These are phyloP conservation scores for Saturnia japonica DNA, from an alignment of 2,888 invertebrate genomes.

Conservation along the genomic window DNA sequence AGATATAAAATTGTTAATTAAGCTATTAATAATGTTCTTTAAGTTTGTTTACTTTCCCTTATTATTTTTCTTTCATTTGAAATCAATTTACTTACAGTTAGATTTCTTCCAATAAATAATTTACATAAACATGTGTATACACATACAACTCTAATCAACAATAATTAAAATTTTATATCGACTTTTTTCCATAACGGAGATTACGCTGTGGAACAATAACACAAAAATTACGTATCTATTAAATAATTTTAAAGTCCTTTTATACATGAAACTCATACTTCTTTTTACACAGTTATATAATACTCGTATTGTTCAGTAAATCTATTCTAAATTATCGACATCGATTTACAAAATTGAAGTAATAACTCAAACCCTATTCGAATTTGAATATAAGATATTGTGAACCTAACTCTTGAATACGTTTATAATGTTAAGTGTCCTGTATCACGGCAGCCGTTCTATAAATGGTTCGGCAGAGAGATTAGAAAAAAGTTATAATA, in stretches of 20 bases:
- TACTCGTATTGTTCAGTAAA: neutral
- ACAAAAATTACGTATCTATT: neutral
- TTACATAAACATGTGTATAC: neutral
- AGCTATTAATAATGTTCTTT: too few species aligned
- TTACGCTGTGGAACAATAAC: neutral
- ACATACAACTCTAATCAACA: too few species aligned
- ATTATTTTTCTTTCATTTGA: too few species aligned
- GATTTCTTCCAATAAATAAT: neutral
- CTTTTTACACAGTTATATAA: too few species aligned
- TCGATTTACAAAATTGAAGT: neutral
- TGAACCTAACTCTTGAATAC: conserved; percentile 13
- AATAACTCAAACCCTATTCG: conserved; percentile 2
- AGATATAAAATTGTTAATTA: too few species aligned
- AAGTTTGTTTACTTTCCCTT: too few species aligned
- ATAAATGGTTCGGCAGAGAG: conserved; percentile 4
- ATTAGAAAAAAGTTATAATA: too few species aligned
- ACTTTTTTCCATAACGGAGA: neutral
- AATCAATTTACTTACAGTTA: too few species aligned
- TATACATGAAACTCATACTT: neutral
- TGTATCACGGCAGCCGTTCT: conserved; percentile 10
- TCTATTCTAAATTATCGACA: neutral
- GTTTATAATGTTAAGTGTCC: conserved; percentile 14
- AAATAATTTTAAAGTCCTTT: neutral
- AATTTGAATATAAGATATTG: conserved; percentile 16
- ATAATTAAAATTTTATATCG: neutral